Conservation (phyloP, 1,140 invertebrate species). For the Diuraphis noxia region DNA sequence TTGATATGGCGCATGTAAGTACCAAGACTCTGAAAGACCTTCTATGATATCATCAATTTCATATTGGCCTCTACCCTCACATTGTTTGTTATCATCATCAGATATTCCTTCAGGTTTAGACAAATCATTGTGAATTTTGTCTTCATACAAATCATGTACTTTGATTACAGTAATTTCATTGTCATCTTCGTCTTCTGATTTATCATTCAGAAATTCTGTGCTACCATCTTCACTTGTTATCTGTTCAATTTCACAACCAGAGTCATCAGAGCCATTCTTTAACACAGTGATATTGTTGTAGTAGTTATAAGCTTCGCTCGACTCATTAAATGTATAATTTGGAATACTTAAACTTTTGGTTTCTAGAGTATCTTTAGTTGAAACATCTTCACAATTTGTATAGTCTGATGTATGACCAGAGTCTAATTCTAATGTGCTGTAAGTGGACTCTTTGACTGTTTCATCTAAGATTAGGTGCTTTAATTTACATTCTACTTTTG, state of each 20-base stretch:
- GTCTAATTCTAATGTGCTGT: constrained; percentile 20
- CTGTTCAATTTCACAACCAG: constrained; percentile 53
- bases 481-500: background rate
- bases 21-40: constrained; percentile 52
- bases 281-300: constrained; percentile 30
- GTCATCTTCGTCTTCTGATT: constrained; percentile 48
- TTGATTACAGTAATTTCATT: constrained; percentile 48
- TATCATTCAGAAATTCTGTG: constrained; percentile 48
- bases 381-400: constrained; percentile 50
- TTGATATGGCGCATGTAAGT: constrained; percentile 41
- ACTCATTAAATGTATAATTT: constrained; percentile 24
- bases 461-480: background rate
- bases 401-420: constrained; percentile 46
- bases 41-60: constrained; percentile 54
- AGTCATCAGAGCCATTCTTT: constrained; percentile 59
- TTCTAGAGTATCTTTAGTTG: constrained; percentile 32
- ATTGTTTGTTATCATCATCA: background rate
- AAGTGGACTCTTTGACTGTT: constrained; percentile 13
- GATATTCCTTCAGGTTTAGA: background rate
- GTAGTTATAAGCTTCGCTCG: constrained; percentile 27
- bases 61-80: constrained; percentile 41
- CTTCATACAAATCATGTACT: constrained; percentile 30
- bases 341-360: constrained; percentile 18
- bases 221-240: constrained; percentile 54
- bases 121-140: background rate